Conservation (phyloP, 2,113 vertebrate genomes). For the Stegastes partitus region DNA sequence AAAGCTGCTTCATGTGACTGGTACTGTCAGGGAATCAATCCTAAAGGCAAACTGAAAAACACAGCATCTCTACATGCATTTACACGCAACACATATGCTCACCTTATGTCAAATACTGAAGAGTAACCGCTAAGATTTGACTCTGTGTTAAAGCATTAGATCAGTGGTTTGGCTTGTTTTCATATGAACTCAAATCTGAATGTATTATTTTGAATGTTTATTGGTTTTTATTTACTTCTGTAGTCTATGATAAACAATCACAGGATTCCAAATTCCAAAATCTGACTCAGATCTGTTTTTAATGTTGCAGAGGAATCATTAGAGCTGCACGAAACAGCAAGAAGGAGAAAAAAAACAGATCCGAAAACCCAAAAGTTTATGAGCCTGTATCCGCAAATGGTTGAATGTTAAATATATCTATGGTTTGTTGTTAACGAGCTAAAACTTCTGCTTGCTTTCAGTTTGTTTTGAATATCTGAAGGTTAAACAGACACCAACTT, state of each 20-base stretch:
- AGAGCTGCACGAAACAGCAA: not conserved
- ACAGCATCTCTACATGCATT: not conserved
- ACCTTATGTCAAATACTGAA: too few species aligned
- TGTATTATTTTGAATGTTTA: too few species aligned
- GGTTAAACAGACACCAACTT: too few species aligned
- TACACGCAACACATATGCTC: not conserved
- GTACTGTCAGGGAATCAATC: not conserved
- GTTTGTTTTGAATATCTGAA: too few species aligned
- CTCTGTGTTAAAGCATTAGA: too few species aligned
- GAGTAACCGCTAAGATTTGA: too few species aligned
- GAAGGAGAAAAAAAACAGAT: not conserved
- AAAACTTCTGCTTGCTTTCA: too few species aligned
- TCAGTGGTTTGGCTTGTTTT: too few species aligned
- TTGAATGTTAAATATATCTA: not conserved
- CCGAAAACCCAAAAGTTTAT: not conserved
- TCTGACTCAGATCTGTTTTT: not conserved
- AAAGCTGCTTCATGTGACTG: constrained; percentile 6
- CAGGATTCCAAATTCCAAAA: not conserved
- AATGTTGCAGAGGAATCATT: not conserved
- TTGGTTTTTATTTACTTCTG: too few species aligned
- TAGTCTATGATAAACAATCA: too few species aligned
- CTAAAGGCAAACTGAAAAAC: not conserved
- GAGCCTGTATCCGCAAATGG: not conserved
- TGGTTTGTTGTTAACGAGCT: too few species aligned
- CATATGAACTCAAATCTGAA: too few species aligned